Evolutionary conservation across 2,888 invertebrate species (phyloP).

Genomic region (Phortica okadai): DNA sequence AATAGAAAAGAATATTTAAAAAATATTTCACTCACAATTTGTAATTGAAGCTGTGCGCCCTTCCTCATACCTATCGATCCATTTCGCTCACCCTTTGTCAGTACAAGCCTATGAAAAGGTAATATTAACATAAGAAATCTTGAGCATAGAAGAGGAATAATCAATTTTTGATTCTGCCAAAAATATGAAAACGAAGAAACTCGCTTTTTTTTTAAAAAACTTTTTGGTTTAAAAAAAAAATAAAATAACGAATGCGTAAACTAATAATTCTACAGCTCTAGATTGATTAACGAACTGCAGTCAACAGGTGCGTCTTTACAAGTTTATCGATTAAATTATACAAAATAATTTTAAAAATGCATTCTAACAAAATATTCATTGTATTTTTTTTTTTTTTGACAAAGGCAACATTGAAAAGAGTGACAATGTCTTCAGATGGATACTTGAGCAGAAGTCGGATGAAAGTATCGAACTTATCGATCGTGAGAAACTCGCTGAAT

Average conservation of each 20-base stretch:
- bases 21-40: no score
- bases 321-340: background rate
- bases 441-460: slow-evolving; percentile 93
- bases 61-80: no score
- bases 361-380: slow-evolving; percentile 10
- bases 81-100: no score
- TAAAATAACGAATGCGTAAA: slow-evolving; percentile 14
- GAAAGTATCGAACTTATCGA: slow-evolving; percentile 94
- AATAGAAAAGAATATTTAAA: no score
- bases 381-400: slow-evolving; percentile 24
- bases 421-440: slow-evolving; percentile 91
- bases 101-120: no score
- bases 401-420: slow-evolving; percentile 86
- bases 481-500: slow-evolving; percentile 87
- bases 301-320: slow-evolving; percentile 67
- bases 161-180: no score
- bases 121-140: no score
- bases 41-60: no score
- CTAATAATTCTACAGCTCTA: slow-evolving; percentile 37
- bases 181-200: background rate
- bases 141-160: no score
- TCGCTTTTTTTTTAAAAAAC: background rate
- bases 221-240: background rate
- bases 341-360: background rate
- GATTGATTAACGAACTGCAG: slow-evolving; percentile 74